Conservation (phyloP, 2,888 invertebrate genomes). For the Oxytorus armatus region DNA sequence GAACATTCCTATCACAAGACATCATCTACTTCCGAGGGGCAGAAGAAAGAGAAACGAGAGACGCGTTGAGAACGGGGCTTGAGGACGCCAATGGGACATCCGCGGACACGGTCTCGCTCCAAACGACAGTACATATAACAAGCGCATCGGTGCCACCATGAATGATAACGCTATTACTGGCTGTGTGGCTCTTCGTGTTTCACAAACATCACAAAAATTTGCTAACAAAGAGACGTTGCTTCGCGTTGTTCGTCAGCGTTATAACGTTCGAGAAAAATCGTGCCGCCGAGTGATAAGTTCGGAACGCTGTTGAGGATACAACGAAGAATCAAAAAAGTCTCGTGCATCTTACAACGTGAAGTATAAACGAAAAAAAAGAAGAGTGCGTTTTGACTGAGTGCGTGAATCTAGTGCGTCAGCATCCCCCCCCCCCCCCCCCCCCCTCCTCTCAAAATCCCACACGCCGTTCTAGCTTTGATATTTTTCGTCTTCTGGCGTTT, state of each 20-base stretch:
- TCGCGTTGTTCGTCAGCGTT: background rate
- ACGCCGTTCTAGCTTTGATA: background rate
- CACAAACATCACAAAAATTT: slow-evolving; percentile 25
- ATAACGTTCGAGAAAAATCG: slow-evolving; percentile 2
- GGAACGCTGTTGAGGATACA: slow-evolving; percentile 7
- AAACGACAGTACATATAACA: slow-evolving; percentile 49
- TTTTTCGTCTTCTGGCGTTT: slow-evolving; percentile 14
- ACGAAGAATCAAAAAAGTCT: background rate
- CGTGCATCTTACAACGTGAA: slow-evolving; percentile 16
- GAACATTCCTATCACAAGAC: too few species aligned
- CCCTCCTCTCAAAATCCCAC: background rate
- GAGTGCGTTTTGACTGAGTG: slow-evolving; percentile 33
- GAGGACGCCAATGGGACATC: slow-evolving; percentile 44
- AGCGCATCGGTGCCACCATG: slow-evolving; percentile 58
- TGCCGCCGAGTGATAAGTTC: slow-evolving; percentile 1
- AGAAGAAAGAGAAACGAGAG: background rate
- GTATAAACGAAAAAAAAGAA: slow-evolving; percentile 12
- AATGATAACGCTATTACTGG: slow-evolving; percentile 45
- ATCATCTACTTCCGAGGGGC: too few species aligned
- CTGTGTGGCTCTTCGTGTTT: slow-evolving; percentile 19
- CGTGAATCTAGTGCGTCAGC: slow-evolving; percentile 49
- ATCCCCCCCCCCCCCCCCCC: slow-evolving; percentile 16
- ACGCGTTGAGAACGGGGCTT: slow-evolving; percentile 18
- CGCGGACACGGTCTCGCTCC: slow-evolving; percentile 16
- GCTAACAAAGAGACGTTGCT: background rate